Percentiles rank a stretch among this genome's conserved stretches.
Evolutionary conservation across 2,888 invertebrate genomes (phyloP).

Genomic region (Ethmia dodecea): DNA sequence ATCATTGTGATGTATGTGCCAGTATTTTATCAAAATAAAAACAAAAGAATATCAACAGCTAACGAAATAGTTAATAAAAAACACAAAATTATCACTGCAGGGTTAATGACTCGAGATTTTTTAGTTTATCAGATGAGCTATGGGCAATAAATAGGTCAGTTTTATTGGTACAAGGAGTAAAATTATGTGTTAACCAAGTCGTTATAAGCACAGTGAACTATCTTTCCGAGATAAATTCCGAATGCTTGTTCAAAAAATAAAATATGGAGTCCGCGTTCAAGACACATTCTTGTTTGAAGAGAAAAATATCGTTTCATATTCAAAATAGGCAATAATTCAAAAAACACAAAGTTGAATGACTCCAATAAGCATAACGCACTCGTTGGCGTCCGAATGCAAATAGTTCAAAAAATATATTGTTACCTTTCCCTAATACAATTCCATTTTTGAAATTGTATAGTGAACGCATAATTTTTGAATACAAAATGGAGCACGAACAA

Average conservation of each 20-base stretch:
- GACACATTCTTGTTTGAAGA: background rate
- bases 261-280: background rate
- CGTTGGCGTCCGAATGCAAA: slow-evolving; percentile 33
- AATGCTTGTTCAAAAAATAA: slow-evolving; percentile 6
- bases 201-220: slow-evolving; percentile 42
- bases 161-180: slow-evolving; percentile 48
- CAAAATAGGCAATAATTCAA: slow-evolving; percentile 10
- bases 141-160: slow-evolving; percentile 65
- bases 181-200: slow-evolving; percentile 47
- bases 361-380: slow-evolving; percentile 17
- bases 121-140: slow-evolving; percentile 53
- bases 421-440: slow-evolving; percentile 45
- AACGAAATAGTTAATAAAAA: slow-evolving; percentile 9
- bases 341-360: slow-evolving; percentile 13
- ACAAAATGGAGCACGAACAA: slow-evolving; percentile 52
- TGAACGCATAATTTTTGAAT: slow-evolving; percentile 60
- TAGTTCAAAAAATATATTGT: slow-evolving; percentile 36
- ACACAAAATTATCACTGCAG: slow-evolving; percentile 14
- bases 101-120: slow-evolving; percentile 59
- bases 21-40: slow-evolving; percentile 25
- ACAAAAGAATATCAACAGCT: slow-evolving; percentile 14
- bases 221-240: slow-evolving; percentile 6
- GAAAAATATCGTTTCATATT: slow-evolving; percentile 8
- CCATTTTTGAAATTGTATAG: slow-evolving; percentile 44
- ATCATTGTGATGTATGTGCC: slow-evolving; percentile 23